phyloP scores from a whole-genome alignment of 2,797 vertebrate genomes.

The Choloepus didactylus region DNA sequence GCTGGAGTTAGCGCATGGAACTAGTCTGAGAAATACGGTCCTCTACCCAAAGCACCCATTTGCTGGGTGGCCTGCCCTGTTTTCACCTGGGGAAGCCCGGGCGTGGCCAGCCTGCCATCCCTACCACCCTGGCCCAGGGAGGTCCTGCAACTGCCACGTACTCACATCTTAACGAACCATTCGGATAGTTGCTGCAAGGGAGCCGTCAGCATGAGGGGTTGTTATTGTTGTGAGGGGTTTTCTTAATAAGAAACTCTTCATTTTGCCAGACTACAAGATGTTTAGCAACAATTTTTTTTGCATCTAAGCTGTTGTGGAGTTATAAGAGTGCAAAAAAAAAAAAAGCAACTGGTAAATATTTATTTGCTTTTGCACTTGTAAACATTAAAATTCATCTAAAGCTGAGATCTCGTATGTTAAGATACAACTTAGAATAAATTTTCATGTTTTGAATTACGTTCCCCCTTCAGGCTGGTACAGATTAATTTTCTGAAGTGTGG shows the following conservation, averaged over 20 bases:
- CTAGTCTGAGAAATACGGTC: not conserved
- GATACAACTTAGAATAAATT: constrained; percentile 87
- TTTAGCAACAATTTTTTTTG: constrained; percentile 85
- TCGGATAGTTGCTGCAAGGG: not conserved
- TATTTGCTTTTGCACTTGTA: constrained; percentile 86
- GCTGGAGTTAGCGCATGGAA: rapidly evolving
- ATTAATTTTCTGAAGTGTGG: constrained; percentile 64
- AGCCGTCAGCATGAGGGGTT: constrained; percentile 29
- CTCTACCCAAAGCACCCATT: rapidly evolving
- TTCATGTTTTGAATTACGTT: constrained; percentile 83
- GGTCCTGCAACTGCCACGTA: rapidly evolving
- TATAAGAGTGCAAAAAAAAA: constrained; percentile 82
- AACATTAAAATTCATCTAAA: constrained; percentile 87
- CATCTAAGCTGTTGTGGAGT: constrained; percentile 82
- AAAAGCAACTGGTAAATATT: constrained; percentile 84
- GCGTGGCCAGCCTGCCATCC: rapidly evolving
- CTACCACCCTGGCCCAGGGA: rapidly evolving
- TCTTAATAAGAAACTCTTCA: constrained; percentile 82
- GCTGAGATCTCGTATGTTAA: constrained; percentile 85
- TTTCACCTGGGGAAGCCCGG: rapidly evolving
- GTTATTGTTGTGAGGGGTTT: constrained; percentile 67
- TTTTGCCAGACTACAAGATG: constrained; percentile 84
- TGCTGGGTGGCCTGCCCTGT: not conserved
- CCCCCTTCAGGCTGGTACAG: constrained; percentile 71
- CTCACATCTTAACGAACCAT: not conserved